Base-by-base conservation (phyloP, 2,888 invertebrate genomes). In the Torymus tubicola region DNA sequence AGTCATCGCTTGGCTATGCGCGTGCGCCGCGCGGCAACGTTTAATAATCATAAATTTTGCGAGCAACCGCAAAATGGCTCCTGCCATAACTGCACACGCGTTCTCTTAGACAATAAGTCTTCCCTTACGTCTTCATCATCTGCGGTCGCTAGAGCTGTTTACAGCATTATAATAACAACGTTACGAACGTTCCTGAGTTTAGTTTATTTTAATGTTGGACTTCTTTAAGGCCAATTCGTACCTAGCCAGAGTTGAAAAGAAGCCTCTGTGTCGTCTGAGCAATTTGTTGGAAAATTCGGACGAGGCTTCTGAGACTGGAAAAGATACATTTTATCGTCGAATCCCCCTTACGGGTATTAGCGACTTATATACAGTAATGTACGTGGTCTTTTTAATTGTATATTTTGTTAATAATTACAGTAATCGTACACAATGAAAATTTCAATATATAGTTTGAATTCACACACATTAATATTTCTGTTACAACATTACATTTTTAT, bases 41-140 rank as follows among this genome's bases (percentile, higher is more conserved):
- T 90, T 89, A 90, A 90, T 90, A 89, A 90, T 89, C 90, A 90
- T 90, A 90, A 90, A 90, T 89, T 89, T 88, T 84, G 86, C 86
- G 85, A 85, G 87, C 88, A 89, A 89, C 90, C 90, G 85, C 90
- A 89, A 88, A 88, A 86, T 86, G 80, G 77, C 52, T 74, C 81
- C 76, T 16, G 13, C 52, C 52, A 42, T 18, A 21, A n/a, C 14
- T 14, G 58, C 60, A n/a, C 42, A 21, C 3, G 50, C 63, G 14
- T 57, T 58, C 65, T 55, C 78, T 76, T 70, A 68, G 75, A 80
- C 82, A 77, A 82, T 80, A 82, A 82, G 80, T 77, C 80, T 74
- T 77, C 76, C 64, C 74, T 80, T 80, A 80, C 65, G 80, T 82
- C 82, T 82, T 82, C 80, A 80, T 82, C 78, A 80, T 80, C 80